Percentiles rank a stretch among this genome's conserved stretches.
Conservation (phyloP, 1,140 invertebrate genomes). For the Psix sp. region DNA sequence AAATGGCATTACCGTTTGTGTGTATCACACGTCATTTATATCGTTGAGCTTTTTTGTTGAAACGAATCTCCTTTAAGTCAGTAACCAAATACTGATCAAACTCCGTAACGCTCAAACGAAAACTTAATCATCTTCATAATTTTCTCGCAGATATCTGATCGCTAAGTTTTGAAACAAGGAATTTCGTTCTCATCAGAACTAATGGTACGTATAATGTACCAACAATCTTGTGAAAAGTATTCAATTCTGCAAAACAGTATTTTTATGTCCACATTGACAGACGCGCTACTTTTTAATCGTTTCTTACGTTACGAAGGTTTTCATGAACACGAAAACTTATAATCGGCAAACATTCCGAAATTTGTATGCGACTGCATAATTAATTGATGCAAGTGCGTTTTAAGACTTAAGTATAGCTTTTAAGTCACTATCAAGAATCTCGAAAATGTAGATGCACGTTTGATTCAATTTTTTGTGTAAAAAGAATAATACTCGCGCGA, state of each 20-base stretch:
- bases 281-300: conserved; percentile 18
- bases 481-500: not conserved
- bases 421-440: conserved; percentile 64
- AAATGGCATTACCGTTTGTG: conserved; percentile 29
- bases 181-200: conserved; percentile 3
- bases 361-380: conserved; percentile 38
- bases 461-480: not conserved
- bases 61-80: conserved; percentile 4
- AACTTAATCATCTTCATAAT: conserved; percentile 10
- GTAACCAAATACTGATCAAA: conserved; percentile 7
- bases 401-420: conserved; percentile 72
- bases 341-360: conserved; percentile 54
- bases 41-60: conserved; percentile 6
- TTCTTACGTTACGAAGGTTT: conserved; percentile 25
- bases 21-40: conserved; percentile 20
- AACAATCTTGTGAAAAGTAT: conserved; percentile 16
- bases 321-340: conserved; percentile 32
- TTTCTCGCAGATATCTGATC: conserved; percentile 8
- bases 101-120: conserved; percentile 19
- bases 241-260: conserved; percentile 42
- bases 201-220: conserved; percentile 6
- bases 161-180: not conserved
- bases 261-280: conserved; percentile 36
- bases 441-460: conserved; percentile 16
- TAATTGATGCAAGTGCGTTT: conserved; percentile 61